These are phyloP conservation scores for Sesamia nonagrioides DNA, from an alignment of 1,140 invertebrate genomes.

Conservation along the genomic window DNA sequence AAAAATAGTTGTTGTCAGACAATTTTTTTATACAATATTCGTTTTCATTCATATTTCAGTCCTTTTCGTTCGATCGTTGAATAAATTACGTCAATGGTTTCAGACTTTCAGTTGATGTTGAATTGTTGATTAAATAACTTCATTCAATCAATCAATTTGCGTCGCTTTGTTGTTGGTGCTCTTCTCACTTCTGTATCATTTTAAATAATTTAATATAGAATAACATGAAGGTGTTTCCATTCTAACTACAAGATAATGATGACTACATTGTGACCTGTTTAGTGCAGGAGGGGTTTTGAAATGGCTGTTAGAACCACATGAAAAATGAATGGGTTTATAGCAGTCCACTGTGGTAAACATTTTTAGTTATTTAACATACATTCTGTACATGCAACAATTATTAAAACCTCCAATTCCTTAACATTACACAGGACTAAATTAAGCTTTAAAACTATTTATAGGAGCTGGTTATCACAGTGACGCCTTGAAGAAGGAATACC, in stretches of 20 bases:
- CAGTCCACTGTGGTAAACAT: slow-evolving; percentile 83
- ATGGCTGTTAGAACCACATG: neutral
- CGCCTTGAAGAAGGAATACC: slow-evolving; percentile 83
- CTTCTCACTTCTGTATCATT: neutral
- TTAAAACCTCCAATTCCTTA: neutral
- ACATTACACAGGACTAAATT: neutral
- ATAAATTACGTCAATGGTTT: no score
- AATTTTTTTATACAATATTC: neutral
- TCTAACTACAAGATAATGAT: neutral
- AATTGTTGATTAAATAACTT: neutral
- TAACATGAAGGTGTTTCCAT: neutral
- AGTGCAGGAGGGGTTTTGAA: neutral
- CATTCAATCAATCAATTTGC: slow-evolving; percentile 7
- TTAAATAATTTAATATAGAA: neutral
- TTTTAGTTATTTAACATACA: neutral
- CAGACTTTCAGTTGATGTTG: no score
- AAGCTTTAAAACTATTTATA: slow-evolving; percentile 50
- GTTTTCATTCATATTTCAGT: neutral
- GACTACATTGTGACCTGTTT: neutral
- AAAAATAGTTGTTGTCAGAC: no score
- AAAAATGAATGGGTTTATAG: slow-evolving; percentile 84
- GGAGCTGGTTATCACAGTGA: slow-evolving; percentile 86
- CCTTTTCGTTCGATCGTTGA: neutral
- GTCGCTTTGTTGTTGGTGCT: neutral
- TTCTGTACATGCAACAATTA: neutral